Evolutionary conservation across 2,888 invertebrate genomes (phyloP), one percentile per base, ranked within the genome.

Genomic region (Caenorhabditis japonica): DNA sequence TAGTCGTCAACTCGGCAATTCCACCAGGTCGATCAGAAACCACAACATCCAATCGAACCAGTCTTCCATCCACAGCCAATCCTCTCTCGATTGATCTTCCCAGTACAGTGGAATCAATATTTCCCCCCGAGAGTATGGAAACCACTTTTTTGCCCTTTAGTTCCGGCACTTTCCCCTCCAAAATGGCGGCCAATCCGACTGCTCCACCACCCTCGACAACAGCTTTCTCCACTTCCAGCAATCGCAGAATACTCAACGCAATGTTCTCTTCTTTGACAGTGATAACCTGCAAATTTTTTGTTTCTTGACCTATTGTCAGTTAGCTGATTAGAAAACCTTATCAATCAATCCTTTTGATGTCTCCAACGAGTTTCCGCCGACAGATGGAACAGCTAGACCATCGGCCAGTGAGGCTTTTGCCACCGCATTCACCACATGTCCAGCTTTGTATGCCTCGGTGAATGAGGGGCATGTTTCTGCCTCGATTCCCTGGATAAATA

Each of bases 151-250:
- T 94, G 34, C 92, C 93, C 81, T 91, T 91, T 12, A 94, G 90
- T 82, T 94, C 94, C 5, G 93, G 92, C 41, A 94, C 89, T 56
- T 92, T 91, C 0, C 93, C 93, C 0, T 93, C 92, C 83, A 95
- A 90, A 83, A 94, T 92, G 23, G 94, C 94, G 0, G 94, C 94
- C 12, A 95, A 89, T 0, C 93, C 93, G 1, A 92, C 91, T 0
- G 94, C 94, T 0, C 94, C 95, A 0, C 94, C 94, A 0, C 95
- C 95, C 88, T 95, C 95, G 19, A 94, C 94, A 13, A 95, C 94
- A 81, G 93, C 93, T 88, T 86, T 86, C 34, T 86, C 85, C 49
- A 86, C 78, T 62, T 87, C 90, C 21, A 90, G 79, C 23, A 90
- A 82, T 15, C 90, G 83, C 62, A 90, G 85, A 71, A 90, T 90